Percentiles rank a stretch among this genome's conserved stretches.
Evolutionary conservation across 1,140 invertebrate species (phyloP).

Genomic region (Brachionus rotundiformis): DNA sequence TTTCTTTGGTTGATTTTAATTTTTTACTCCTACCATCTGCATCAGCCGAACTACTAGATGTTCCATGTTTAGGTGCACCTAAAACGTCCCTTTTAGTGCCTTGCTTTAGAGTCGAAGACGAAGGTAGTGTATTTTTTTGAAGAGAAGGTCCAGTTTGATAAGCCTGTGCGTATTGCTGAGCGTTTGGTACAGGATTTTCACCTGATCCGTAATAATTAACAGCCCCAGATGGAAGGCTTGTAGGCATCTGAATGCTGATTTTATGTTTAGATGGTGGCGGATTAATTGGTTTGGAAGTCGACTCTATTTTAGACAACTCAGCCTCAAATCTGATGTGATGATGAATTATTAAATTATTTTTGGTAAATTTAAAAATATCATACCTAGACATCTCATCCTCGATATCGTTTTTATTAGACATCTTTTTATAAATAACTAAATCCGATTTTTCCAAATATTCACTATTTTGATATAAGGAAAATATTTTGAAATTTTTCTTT

Average conservation of each 20-base stretch:
- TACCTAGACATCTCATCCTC: constrained; percentile 40
- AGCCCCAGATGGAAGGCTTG: constrained; percentile 15
- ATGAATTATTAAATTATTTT: not conserved
- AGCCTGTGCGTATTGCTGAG: not conserved
- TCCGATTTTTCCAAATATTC: not conserved
- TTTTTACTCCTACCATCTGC: not conserved
- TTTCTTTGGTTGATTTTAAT: constrained; percentile 56
- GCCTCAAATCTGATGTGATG: not conserved
- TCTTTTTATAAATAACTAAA: not conserved
- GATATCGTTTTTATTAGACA: constrained; percentile 14
- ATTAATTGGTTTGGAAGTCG: not conserved
- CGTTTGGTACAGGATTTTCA: not conserved
- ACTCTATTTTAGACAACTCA: constrained; percentile 12
- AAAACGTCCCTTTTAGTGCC: not conserved
- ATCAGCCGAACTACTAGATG: not conserved
- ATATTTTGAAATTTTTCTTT: not conserved
- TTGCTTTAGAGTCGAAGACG: not conserved
- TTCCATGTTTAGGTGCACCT: not conserved
- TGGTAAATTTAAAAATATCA: not conserved
- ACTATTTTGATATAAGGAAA: not conserved
- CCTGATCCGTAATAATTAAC: not conserved
- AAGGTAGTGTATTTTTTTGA: not conserved
- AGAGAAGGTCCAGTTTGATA: not conserved
- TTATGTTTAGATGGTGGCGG: constrained; percentile 1
- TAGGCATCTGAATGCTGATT: constrained; percentile 49